Base-by-base conservation (phyloP, 2,113 vertebrate species). In the Hyla sarda region DNA sequence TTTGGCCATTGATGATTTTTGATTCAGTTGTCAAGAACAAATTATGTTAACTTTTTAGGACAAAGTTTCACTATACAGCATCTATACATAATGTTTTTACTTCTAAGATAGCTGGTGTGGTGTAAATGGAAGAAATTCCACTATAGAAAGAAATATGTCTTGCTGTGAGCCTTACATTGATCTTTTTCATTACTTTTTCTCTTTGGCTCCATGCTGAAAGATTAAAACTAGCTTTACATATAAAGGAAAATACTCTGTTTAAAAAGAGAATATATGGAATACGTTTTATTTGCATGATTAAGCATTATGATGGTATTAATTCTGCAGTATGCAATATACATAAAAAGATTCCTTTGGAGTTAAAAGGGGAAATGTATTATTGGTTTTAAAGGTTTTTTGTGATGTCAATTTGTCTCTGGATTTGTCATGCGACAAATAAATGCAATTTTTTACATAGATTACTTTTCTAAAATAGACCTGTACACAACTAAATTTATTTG, bases 141-240 rank as follows among this genome's bases (percentile, higher is more conserved):
- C 74, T 77, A 21, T 77, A 77, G 74, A 77, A 54, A 77, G 47
- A 52, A 77, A 77, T 32, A 48, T 52, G 12, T 76, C 73, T 76
- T 30, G 47, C 73, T 50, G 74, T 54, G 47, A 77, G 25, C 28
- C 25, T 54, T 28, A 28, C 74, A 77, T 77, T 77, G 74, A 77
- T 77, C 74, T 52, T 19, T 41, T 77, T 77, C 47, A 47, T 45
- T 74, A 74, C 23, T 74, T 48, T 71, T 74, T 74, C 41, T 77
- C 47, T 52, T 77, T 77, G 28, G 47, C 48, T 77, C 0, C 74
- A 30, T 52, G 74, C 74, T 21, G 37, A 3, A 74, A 74, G 50
- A 50, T 77, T 77, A 77, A 52, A 50, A 77, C 74, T 14, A 54
- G 14, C n/a, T 76, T 76, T 76, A 50, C 41, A 71, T 17, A 41